Evolutionary conservation across 64 coral and sea anemone species (phyloP).

Genomic region (Cladopsammia gracilis): DNA sequence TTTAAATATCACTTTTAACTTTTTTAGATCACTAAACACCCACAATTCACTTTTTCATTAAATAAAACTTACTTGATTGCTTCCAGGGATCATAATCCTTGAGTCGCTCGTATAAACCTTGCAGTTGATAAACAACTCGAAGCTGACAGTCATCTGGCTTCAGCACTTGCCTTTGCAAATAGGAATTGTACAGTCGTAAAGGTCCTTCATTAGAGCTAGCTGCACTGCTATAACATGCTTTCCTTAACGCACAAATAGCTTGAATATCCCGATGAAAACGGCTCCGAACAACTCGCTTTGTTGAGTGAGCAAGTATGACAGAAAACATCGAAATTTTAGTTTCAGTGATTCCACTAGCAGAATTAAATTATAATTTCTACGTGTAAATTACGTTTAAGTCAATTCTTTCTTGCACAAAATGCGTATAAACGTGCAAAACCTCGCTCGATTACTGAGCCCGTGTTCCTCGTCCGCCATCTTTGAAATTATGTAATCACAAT

Average conservation of each 20-base stretch:
- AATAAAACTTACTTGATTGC: neutral
- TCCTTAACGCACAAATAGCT: neutral
- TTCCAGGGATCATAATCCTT: constrained; percentile 49
- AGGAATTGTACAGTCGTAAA: constrained; percentile 56
- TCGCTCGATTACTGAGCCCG: too few relatives aligned
- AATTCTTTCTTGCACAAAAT: neutral
- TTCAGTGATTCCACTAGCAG: neutral
- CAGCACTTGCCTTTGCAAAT: constrained; percentile 45
- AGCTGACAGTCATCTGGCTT: constrained; percentile 58
- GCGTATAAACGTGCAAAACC: too few relatives aligned
- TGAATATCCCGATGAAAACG: neutral
- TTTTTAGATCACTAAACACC: too few relatives aligned
- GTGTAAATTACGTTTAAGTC: neutral
- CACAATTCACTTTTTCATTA: neutral
- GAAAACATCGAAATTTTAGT: neutral
- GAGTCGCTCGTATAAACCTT: constrained; percentile 52
- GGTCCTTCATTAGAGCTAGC: constrained; percentile 36
- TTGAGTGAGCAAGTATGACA: neutral
- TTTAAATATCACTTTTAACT: too few relatives aligned
- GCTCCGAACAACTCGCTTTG: neutral
- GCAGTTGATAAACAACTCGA: constrained; percentile 50
- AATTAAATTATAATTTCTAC: neutral
- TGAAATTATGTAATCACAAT: neutral
- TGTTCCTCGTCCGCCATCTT: neutral
- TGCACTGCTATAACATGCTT: neutral